Conservation (phyloP, 2,797 vertebrate species). For the Enteromius argenteus region DNA sequence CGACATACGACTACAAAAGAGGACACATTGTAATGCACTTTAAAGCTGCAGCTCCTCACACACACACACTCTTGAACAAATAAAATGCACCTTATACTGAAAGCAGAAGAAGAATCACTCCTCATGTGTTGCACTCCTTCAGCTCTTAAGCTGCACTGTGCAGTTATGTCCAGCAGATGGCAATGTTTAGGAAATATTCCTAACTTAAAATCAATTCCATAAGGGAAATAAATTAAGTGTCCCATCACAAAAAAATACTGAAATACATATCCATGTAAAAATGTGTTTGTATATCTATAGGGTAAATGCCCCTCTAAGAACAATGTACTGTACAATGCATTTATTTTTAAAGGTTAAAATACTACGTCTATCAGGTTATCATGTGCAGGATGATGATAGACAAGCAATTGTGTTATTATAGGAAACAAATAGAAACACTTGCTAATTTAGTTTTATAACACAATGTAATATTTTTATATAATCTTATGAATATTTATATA, state of each 20-base stretch:
- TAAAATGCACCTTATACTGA: not conserved
- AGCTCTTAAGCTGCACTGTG: slow-evolving; percentile 43
- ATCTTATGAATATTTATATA: not conserved
- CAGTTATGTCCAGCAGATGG: slow-evolving; percentile 69
- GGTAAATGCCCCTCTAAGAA: not conserved
- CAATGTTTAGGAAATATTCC: slow-evolving; percentile 62
- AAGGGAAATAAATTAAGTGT: slow-evolving; percentile 73
- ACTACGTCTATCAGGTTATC: not conserved
- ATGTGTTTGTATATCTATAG: not conserved
- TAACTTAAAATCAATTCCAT: slow-evolving; percentile 62
- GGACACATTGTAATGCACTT: not conserved
- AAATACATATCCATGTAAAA: not conserved
- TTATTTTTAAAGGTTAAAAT: not conserved
- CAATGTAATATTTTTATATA: no score
- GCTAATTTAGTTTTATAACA: not conserved
- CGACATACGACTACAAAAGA: not conserved
- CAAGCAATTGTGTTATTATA: not conserved
- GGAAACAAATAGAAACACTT: not conserved
- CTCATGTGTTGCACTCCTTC: not conserved
- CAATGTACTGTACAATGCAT: not conserved
- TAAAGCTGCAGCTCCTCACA: not conserved
- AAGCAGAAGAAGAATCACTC: not conserved
- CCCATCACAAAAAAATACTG: slow-evolving; percentile 61
- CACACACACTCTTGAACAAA: not conserved
- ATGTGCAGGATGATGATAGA: not conserved